These are phyloP conservation scores for Atherix ibis DNA, from an alignment of 2,888 invertebrate species.

Conservation along the genomic window DNA sequence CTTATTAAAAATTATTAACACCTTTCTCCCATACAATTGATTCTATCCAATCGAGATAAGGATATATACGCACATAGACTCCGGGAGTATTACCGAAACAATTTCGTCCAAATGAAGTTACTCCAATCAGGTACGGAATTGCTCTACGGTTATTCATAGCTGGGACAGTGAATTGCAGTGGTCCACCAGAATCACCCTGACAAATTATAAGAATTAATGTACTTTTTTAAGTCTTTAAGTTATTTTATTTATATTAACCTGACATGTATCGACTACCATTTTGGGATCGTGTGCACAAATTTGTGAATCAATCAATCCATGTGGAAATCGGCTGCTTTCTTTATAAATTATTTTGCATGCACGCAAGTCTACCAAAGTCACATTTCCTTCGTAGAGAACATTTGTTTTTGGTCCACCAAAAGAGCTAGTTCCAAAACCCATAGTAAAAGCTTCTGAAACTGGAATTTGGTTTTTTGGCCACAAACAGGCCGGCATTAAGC, in stretches of 20 bases:
- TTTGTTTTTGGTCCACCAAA: constrained; percentile 27
- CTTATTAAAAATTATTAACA: too few relatives aligned
- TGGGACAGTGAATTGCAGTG: constrained; percentile 11
- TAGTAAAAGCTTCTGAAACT: constrained; percentile 36
- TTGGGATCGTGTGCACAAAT: constrained; percentile 25
- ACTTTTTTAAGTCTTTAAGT: too few relatives aligned
- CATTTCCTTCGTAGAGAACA: constrained; percentile 23
- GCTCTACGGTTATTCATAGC: too few relatives aligned
- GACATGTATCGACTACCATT: constrained; percentile 25
- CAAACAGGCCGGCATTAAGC: constrained; percentile 43
- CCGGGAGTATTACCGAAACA: constrained; percentile 10
- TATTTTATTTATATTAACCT: too few relatives aligned
- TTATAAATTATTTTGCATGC: constrained; percentile 17
- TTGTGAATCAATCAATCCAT: constrained; percentile 23
- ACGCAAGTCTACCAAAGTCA: constrained; percentile 22
- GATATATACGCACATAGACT: constrained; percentile 10
- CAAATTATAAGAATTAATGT: too few relatives aligned
- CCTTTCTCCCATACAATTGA: too few relatives aligned
- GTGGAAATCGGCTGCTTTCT: constrained; percentile 1
- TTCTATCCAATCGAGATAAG: constrained; percentile 12
- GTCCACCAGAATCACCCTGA: constrained; percentile 18
- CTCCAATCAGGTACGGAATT: constrained; percentile 12
- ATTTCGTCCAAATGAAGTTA: constrained; percentile 15
- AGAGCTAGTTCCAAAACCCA: constrained; percentile 43
- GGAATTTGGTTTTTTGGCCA: constrained; percentile 30